Base-by-base conservation (phyloP, 2,888 invertebrate genomes). In the Yponomeuta sedellus region DNA sequence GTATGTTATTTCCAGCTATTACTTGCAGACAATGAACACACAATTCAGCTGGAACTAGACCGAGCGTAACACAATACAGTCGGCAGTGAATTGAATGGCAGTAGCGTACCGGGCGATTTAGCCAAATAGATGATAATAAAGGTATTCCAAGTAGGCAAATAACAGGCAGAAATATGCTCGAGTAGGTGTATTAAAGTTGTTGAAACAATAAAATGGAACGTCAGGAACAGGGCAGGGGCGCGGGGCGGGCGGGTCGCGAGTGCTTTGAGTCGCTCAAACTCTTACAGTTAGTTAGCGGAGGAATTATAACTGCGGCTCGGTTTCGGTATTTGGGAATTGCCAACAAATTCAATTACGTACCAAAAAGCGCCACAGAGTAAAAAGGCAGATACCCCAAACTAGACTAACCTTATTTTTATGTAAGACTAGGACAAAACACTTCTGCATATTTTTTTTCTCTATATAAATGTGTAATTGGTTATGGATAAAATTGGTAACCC, bases 301-400 rank as follows among this genome's bases (percentile, higher is more conserved):
- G 44, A 52, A 52, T 52, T 52, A 52, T 52, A 52, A 52, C 44
- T 52, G 44, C 44, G 44, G 44, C 44, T 52, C 12, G 44, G 44
- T 52, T 16, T 52, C 44, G 44, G 44, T 52, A 52, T 52, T 52
- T 16, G 44, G 16, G 44, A 52, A 52, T 52, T 52, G 44, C 16
- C 44, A 16, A 52, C 44, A 52, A 52, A 52, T 52, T 52, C 44
- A 52, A 52, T 52, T 52, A 52, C 44, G 44, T 16, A 16, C 44
- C 12, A 5, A 12, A 12, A 12, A 52, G 10, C 44, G 44, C 44
- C 44, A 52, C 44, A 52, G 44, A 52, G 16, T 52, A 5, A 8
- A 52, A 12, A 8, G 16, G 44, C 44, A 52, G 44, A 52, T 52
- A 16, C 16, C 34, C 34, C 5, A 1, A 12, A 52, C 44, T 16